phyloP scores from a whole-genome alignment of 23 tunicate species.

The Ascidia mentula region DNA sequence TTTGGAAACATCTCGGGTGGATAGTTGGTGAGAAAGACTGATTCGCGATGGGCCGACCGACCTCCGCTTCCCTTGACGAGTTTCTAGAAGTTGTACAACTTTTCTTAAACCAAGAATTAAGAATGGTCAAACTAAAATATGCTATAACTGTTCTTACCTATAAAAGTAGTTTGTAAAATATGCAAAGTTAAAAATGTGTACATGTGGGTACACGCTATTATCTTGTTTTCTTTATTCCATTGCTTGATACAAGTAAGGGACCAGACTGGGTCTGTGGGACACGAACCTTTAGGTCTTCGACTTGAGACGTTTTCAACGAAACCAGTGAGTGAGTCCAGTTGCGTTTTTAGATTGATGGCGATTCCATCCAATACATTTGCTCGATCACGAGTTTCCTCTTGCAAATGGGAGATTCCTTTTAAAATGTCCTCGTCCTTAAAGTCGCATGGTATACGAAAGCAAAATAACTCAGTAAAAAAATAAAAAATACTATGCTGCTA shows the following conservation, averaged over 20 bases:
- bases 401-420: slow-evolving; percentile 41
- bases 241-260: too few relatives aligned
- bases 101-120: not conserved
- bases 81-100: not conserved
- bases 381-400: slow-evolving; percentile 57
- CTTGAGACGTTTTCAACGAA: slow-evolving; percentile 60
- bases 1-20: not conserved
- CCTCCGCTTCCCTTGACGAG: not conserved
- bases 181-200: too few relatives aligned
- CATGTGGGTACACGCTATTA: too few relatives aligned
- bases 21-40: not conserved
- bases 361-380: slow-evolving; percentile 29
- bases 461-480: too few relatives aligned
- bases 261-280: too few relatives aligned
- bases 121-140: not conserved
- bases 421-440: slow-evolving; percentile 42
- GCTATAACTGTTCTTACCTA: too few relatives aligned
- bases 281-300: slow-evolving; percentile 66
- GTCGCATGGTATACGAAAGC: too few relatives aligned
- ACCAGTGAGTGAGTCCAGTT: slow-evolving; percentile 46
- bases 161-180: too few relatives aligned
- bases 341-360: slow-evolving; percentile 22
- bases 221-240: too few relatives aligned
- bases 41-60: not conserved
- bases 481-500: too few relatives aligned